A percentile compares a stretch with the other conserved stretches of the same genome.
phyloP scores from a whole-genome alignment of 2,113 vertebrate genomes.

The Pseudopodoces humilis region DNA sequence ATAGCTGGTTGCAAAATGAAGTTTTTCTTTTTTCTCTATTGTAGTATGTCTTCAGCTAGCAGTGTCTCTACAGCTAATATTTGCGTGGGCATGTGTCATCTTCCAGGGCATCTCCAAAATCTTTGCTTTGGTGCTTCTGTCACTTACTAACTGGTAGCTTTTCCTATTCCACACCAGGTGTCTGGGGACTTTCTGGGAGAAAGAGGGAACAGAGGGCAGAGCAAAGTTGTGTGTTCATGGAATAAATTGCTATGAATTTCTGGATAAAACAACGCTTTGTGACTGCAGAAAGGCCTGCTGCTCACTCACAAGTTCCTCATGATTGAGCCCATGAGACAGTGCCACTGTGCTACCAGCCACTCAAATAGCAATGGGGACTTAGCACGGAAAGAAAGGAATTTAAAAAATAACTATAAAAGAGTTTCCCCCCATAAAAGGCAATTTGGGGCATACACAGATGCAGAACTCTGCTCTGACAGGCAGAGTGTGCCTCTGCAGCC shows the following conservation, averaged over 20 bases:
- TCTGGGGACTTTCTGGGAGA: neutral
- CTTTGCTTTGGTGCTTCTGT: neutral
- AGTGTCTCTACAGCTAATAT: neutral
- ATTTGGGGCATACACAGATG: fast-evolving
- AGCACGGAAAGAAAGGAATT: neutral
- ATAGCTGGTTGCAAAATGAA: neutral
- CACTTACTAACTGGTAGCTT: neutral
- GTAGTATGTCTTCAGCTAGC: neutral
- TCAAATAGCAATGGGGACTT: neutral
- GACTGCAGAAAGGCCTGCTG: neutral
- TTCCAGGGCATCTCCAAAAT: neutral
- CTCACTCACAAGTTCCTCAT: neutral
- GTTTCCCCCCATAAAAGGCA: neutral
- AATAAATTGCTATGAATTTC: neutral
- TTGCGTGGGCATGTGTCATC: neutral
- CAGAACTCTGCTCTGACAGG: neutral
- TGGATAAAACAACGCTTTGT: neutral
- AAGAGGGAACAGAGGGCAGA: neutral
- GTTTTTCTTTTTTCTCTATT: neutral
- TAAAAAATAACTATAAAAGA: neutral
- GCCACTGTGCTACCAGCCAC: neutral
- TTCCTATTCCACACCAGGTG: neutral
- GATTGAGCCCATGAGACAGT: neutral
- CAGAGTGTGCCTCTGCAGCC: neutral
- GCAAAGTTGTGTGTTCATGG: neutral